phyloP scores from a whole-genome alignment of 2,113 vertebrate species.

The Pagrus major region DNA sequence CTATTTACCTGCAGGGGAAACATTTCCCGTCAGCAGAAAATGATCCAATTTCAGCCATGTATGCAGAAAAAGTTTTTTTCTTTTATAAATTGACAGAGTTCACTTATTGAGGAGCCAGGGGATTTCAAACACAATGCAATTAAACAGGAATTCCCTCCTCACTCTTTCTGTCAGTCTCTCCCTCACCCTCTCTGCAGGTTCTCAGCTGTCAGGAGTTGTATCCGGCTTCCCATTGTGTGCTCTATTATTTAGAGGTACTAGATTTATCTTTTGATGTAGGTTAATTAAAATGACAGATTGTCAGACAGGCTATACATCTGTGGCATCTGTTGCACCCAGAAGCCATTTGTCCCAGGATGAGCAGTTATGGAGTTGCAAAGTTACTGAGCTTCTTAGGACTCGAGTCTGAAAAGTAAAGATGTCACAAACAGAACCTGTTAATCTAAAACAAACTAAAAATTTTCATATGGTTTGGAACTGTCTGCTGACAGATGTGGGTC shows the following conservation, averaged over 20 bases:
- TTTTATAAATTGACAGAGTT: conserved; percentile 33
- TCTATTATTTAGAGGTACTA: conserved; percentile 53
- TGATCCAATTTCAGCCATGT: conserved; percentile 34
- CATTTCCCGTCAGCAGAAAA: conserved; percentile 53
- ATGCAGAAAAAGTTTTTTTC: conserved; percentile 54
- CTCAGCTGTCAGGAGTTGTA: conserved; percentile 43
- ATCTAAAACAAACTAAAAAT: not conserved
- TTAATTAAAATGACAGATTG: conserved; percentile 44
- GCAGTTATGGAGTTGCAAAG: conserved; percentile 8
- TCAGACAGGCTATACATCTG: conserved; percentile 8
- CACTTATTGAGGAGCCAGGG: conserved; percentile 8
- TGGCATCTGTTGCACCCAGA: conserved; percentile 19
- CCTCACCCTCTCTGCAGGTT: conserved; percentile 35
- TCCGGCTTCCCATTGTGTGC: conserved; percentile 26
- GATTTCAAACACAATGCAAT: conserved; percentile 44
- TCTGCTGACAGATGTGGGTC: not conserved
- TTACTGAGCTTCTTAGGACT: not conserved
- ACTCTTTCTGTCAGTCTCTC: conserved; percentile 19
- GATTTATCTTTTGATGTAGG: conserved; percentile 48
- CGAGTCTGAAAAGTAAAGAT: not conserved
- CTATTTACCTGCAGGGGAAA: conserved; percentile 28
- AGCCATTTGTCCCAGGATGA: conserved; percentile 28
- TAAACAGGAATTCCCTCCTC: conserved; percentile 35
- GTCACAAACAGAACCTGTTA: not conserved
- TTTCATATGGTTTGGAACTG: not conserved